Conservation (phyloP, 1,140 invertebrate genomes). For the Orius insidiosus region DNA sequence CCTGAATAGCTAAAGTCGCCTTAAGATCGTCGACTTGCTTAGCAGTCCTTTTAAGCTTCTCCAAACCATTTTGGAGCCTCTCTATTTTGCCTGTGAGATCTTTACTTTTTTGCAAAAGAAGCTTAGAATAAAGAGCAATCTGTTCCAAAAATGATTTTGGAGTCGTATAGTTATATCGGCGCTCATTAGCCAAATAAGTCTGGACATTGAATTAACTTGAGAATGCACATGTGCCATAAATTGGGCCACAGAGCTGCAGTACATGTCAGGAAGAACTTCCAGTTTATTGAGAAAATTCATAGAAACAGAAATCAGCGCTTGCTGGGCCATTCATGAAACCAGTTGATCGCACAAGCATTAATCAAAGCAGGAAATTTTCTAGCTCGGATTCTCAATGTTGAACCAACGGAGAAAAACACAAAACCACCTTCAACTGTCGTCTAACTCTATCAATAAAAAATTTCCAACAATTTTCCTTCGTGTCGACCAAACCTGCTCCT, state of each 20-base stretch:
- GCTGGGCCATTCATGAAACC: conserved; percentile 99
- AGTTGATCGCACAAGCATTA: conserved; percentile 88
- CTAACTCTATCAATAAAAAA: conserved; percentile 94
- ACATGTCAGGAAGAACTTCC: conserved; percentile 48
- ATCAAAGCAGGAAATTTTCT: conserved; percentile 91
- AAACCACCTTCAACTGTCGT: conserved; percentile 73
- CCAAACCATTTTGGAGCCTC: conserved; percentile 81
- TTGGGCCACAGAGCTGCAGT: conserved; percentile 59
- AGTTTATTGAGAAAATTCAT: conserved; percentile 72
- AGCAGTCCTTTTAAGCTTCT: conserved; percentile 73
- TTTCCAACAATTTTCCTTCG: conserved; percentile 91
- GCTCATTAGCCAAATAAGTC: conserved; percentile 73
- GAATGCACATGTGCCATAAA: conserved; percentile 93
- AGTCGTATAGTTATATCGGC: conserved; percentile 90
- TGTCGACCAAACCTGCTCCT: conserved; percentile 69
- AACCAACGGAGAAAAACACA: conserved; percentile 89
- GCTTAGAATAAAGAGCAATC: conserved; percentile 78
- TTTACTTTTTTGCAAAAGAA: conserved; percentile 62
- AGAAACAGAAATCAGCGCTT: conserved; percentile 83
- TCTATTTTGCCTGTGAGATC: conserved; percentile 69
- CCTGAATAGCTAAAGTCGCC: conserved; percentile 79
- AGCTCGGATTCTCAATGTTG: conserved; percentile 72
- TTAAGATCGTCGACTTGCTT: conserved; percentile 85
- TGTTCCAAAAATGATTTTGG: conserved; percentile 96
- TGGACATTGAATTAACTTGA: conserved; percentile 79